Evolutionary conservation across 2,797 vertebrate species (phyloP).

Genomic region (Tenualosa ilisha): DNA sequence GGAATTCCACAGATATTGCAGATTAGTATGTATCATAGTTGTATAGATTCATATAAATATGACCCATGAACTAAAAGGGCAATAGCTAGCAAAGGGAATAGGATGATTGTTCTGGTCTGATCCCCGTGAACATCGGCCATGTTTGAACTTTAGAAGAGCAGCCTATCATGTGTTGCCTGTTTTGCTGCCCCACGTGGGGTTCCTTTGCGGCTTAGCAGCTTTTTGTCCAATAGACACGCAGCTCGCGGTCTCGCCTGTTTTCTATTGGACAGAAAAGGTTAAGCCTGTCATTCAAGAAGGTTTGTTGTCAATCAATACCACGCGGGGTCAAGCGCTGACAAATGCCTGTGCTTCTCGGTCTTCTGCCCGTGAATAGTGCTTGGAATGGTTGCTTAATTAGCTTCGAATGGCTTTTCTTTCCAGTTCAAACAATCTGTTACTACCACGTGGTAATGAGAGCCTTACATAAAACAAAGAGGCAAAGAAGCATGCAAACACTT

Average conservation of each 20-base stretch:
- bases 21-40: conserved; percentile 51
- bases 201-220: conserved; percentile 51
- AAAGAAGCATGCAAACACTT: conserved; percentile 88
- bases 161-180: conserved; percentile 71
- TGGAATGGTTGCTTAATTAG: conserved; percentile 96
- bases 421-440: conserved; percentile 97
- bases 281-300: conserved; percentile 74
- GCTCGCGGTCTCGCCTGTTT: conserved; percentile 48
- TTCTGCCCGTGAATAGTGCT: conserved; percentile 89
- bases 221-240: conserved; percentile 63
- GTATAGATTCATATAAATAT: conserved; percentile 54
- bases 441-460: conserved; percentile 94
- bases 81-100: conserved; percentile 60
- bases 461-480: conserved; percentile 85
- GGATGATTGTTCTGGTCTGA: conserved; percentile 77
- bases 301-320: conserved; percentile 90
- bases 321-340: conserved; percentile 90
- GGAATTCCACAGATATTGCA: neutral
- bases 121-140: conserved; percentile 75
- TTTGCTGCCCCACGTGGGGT: conserved; percentile 76
- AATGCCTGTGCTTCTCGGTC: conserved; percentile 87
- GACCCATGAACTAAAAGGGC: conserved; percentile 60
- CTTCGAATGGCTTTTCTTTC: conserved; percentile 95
- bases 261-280: conserved; percentile 65
- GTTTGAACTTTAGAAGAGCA: conserved; percentile 67